phyloP scores from a whole-genome alignment of 2,888 invertebrate species.

The Plagodis pulveraria region DNA sequence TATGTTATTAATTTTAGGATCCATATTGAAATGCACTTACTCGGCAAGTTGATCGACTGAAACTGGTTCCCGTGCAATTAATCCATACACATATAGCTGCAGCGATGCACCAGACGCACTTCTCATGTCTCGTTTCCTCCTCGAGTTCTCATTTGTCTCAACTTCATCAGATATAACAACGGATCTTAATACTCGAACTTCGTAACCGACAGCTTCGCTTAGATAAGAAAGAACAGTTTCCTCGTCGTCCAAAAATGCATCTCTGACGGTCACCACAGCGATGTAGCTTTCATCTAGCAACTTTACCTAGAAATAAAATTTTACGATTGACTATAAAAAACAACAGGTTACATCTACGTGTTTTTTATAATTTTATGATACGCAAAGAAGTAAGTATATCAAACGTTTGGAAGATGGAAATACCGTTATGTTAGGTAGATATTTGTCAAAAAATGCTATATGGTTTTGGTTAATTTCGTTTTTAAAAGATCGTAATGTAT shows the following conservation, averaged over 20 bases:
- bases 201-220: conserved; percentile 63
- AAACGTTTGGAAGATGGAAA: conserved; percentile 16
- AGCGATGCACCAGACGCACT: conserved; percentile 53
- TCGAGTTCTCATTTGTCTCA: conserved; percentile 38
- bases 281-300: conserved; percentile 68
- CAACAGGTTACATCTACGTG: conserved; percentile 39
- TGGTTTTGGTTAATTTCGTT: background rate
- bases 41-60: conserved; percentile 54
- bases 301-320: conserved; percentile 69
- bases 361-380: conserved; percentile 20
- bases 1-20: conserved; percentile 7
- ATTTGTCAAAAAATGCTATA: background rate
- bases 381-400: conserved; percentile 12
- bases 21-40: conserved; percentile 50
- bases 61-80: conserved; percentile 63
- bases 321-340: conserved; percentile 23
- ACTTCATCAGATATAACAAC: conserved; percentile 60
- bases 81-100: conserved; percentile 69
- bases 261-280: conserved; percentile 66
- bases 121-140: conserved; percentile 44
- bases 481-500: no score
- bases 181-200: conserved; percentile 69
- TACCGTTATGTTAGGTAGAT: conserved; percentile 16
- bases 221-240: conserved; percentile 54
- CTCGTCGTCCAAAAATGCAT: conserved; percentile 73